Evolutionary conservation across 1,140 invertebrate genomes (phyloP).

Genomic region (Aphis craccivora): DNA sequence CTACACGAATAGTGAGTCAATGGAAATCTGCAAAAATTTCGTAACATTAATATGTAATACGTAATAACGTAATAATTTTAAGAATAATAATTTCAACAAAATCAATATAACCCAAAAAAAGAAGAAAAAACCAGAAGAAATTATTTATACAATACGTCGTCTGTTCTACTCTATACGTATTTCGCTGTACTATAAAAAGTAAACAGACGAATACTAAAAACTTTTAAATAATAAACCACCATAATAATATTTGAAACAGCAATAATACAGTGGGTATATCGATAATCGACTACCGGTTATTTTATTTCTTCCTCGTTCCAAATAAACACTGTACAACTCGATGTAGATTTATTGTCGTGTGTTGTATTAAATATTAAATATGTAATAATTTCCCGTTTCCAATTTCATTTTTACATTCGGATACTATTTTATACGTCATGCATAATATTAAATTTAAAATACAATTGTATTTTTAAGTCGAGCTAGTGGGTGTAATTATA

Average conservation of each 20-base stretch:
- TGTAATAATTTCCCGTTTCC: background rate
- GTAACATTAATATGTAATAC: background rate
- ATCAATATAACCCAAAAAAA: background rate
- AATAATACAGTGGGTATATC: background rate
- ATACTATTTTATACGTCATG: background rate
- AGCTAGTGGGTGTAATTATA: background rate
- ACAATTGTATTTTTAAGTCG: background rate
- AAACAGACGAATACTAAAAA: background rate
- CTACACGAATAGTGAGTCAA: slow-evolving; percentile 81
- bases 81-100: background rate
- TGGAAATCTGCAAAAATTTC: slow-evolving; percentile 70
- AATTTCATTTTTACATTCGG: background rate
- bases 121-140: background rate
- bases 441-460: background rate
- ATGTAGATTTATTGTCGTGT: background rate
- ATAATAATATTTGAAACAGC: background rate
- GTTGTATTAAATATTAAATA: background rate
- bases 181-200: background rate
- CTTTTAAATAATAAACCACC: background rate
- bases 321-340: background rate
- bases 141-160: background rate
- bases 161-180: background rate
- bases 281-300: background rate
- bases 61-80: background rate
- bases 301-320: background rate